Evolutionary conservation across 2,797 vertebrate genomes (phyloP).

Genomic region (Sandelia bainsii): DNA sequence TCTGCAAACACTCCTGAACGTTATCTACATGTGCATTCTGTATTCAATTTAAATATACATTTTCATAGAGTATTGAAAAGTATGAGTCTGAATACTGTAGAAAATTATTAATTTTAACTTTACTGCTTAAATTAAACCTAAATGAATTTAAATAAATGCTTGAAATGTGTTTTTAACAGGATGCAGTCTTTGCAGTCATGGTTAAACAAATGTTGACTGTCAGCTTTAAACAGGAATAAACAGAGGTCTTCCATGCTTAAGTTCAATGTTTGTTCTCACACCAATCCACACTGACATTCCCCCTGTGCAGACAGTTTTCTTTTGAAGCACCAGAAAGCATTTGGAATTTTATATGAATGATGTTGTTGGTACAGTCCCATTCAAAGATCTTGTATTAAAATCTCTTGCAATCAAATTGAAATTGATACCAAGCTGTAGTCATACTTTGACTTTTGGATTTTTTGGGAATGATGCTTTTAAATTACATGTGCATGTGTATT

Average conservation of each 20-base stretch:
- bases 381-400: background rate
- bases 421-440: background rate
- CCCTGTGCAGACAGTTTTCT: no score
- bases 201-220: no score
- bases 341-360: background rate
- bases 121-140: no score
- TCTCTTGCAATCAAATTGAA: background rate
- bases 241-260: background rate
- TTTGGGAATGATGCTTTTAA: background rate
- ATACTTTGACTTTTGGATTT: background rate
- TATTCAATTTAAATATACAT: background rate
- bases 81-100: no score
- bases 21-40: background rate
- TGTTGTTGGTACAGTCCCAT: background rate
- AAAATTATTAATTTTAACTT: no score
- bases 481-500: background rate
- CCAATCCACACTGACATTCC: no score
- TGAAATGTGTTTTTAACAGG: no score
- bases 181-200: no score
- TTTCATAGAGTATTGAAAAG: no score
- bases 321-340: background rate
- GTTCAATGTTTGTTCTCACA: background rate
- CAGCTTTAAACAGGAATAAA: no score
- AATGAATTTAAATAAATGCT: no score
- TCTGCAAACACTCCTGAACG: constrained; percentile 5